Evolutionary conservation across 2,113 vertebrate species (phyloP).

Genomic region (Crotalus tigris): DNA sequence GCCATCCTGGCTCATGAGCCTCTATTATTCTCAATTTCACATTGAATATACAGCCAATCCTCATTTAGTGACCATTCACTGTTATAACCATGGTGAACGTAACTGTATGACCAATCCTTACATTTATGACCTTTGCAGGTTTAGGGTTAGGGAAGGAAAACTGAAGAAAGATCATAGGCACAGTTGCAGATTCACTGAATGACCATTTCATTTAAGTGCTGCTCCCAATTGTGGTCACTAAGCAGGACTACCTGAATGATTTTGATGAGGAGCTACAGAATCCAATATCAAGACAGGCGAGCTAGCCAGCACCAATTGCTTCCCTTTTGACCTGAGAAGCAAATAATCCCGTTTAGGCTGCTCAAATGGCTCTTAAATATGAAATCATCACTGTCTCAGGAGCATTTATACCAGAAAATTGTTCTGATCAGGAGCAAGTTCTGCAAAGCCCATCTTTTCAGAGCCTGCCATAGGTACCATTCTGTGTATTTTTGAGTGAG

Average conservation of each 20-base stretch:
- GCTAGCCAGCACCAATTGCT: neutral
- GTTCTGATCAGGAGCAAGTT: neutral
- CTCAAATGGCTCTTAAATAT: neutral
- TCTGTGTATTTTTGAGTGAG: neutral
- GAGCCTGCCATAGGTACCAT: neutral
- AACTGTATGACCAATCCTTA: neutral
- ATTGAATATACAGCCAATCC: neutral
- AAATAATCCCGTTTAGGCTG: neutral
- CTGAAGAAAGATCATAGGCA: neutral
- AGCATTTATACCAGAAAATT: neutral
- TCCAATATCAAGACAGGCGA: neutral
- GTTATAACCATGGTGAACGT: neutral
- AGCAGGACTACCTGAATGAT: neutral
- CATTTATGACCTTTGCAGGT: neutral
- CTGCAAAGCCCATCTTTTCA: neutral
- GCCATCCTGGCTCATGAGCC: neutral
- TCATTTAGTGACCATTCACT: neutral
- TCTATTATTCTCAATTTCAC: neutral
- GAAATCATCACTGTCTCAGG: neutral
- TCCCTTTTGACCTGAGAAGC: neutral
- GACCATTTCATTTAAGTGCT: neutral
- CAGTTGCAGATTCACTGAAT: neutral
- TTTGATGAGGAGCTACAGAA: neutral
- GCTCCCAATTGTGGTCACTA: neutral
- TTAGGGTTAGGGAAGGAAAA: neutral